Evolutionary conservation across 2,797 vertebrate genomes (phyloP).

Genomic region (Valencia hispanica): DNA sequence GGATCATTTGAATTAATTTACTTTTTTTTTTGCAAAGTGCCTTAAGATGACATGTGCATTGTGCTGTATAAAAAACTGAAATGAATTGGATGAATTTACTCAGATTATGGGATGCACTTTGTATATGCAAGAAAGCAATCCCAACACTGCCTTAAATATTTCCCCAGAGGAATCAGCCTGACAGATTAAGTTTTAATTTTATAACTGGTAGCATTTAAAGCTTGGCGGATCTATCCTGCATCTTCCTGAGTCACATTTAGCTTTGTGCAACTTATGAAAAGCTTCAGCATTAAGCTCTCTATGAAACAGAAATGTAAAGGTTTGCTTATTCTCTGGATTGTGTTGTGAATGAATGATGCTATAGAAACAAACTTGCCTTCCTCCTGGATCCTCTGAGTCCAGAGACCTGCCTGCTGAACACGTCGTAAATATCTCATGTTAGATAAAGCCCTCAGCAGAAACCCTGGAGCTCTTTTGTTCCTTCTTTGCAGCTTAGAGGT

Average conservation of each 20-base stretch:
- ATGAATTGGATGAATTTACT: not conserved
- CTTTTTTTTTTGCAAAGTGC: no score
- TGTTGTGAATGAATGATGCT: not conserved
- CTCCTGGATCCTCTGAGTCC: not conserved
- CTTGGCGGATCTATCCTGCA: not conserved
- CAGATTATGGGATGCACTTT: not conserved
- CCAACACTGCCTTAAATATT: not conserved
- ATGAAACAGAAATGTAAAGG: not conserved
- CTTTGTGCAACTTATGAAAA: not conserved
- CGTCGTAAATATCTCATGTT: not conserved
- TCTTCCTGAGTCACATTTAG: not conserved
- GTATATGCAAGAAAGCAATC: not conserved
- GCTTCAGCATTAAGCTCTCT: not conserved
- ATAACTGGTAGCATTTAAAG: no score
- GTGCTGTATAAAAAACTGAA: not conserved
- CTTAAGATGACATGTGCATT: not conserved
- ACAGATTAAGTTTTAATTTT: no score
- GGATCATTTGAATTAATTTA: not conserved
- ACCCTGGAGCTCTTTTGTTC: not conserved
- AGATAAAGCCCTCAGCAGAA: not conserved
- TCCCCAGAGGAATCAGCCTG: not conserved
- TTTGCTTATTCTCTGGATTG: not conserved
- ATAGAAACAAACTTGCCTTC: not conserved
- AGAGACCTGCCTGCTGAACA: not conserved
- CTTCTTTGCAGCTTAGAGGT: no score